phyloP scores from a whole-genome alignment of 2,113 vertebrate species.

The Hoplias malabaricus region DNA sequence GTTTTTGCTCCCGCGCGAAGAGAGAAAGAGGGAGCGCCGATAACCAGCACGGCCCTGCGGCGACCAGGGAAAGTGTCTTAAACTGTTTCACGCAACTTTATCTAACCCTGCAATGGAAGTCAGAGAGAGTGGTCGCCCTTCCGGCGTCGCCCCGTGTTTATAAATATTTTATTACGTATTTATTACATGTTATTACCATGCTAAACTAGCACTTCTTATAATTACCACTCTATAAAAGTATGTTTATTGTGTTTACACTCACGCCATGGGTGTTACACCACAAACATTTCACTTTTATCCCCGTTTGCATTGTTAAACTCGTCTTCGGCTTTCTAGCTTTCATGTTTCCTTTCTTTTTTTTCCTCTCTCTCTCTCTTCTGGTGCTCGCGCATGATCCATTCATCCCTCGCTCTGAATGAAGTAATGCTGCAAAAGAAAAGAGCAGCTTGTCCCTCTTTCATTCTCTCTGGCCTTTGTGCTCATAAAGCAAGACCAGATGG shows the following conservation, averaged over 20 bases:
- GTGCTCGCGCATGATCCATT: conserved; percentile 36
- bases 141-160: neutral
- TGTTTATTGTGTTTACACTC: neutral
- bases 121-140: neutral
- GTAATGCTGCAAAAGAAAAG: conserved; percentile 39
- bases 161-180: neutral
- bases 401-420: conserved; percentile 39
- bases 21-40: conserved; percentile 5
- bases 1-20: conserved; percentile 7
- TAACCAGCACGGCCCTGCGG: neutral
- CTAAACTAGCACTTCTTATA: neutral
- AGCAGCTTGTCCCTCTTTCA: conserved; percentile 47
- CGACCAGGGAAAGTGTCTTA: neutral
- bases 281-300: conserved; percentile 31
- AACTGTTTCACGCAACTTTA: neutral
- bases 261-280: neutral
- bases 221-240: neutral
- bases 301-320: conserved; percentile 27
- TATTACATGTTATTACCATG: neutral
- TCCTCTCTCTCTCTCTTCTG: too few relatives aligned
- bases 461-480: conserved; percentile 39
- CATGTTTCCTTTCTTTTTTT: conserved; percentile 39
- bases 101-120: neutral
- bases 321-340: conserved; percentile 34
- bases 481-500: conserved; percentile 48